Base-by-base conservation (phyloP, 2,888 invertebrate genomes). In the Glaucopsyche alexis region DNA sequence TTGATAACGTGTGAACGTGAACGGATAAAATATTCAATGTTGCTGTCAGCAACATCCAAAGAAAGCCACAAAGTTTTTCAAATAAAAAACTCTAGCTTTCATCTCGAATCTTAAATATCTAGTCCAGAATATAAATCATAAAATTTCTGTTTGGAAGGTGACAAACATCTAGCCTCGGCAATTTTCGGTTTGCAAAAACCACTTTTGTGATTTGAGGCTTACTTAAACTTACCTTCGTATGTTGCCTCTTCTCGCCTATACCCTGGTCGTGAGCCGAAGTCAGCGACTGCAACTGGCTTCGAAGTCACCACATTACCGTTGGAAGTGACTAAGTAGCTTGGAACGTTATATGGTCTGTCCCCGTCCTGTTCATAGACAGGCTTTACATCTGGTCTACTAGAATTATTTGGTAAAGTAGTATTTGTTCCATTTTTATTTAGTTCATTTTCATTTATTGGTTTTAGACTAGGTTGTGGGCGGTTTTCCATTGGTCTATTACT, bases 311-410 rank as follows among this genome's bases (percentile, higher is more conserved):
- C 80, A 16, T 88, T 84, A 0, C 89, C 90, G 74, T 76, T 77
- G 0, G 89, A 89, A 16, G 83, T 81, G 0, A 83, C 80, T 11
- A 86, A 83, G 74, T 91, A 92, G 75, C 86, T 85, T 0, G 90
- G 89, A 0, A 69, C 72, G 7, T 79, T 87, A 72, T 87, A 82
- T 0, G 90, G 87, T 69, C 82, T 89, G 0, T 89, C 88, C 71
- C 81, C n/a, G 1, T 88, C 90, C 64, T 84, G 82, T 74, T 92
- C 92, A 66, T 92, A 92, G 0, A 92, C 93, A 3, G 93, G 92
- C 75, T 85, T 91, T 0, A 89, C 75, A 73, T 82, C 81, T 14
- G 85, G 85, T 69, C 80, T 80, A 7, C 69, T 49, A 14, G 49
- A 49, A 14, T 69, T 47, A 45, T 81, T 78, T 65, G 72, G 69